A percentile compares a stretch with the other conserved stretches of the same genome.
Conservation (phyloP, 2,888 invertebrate species). For the Leptinotarsa haldemani region DNA sequence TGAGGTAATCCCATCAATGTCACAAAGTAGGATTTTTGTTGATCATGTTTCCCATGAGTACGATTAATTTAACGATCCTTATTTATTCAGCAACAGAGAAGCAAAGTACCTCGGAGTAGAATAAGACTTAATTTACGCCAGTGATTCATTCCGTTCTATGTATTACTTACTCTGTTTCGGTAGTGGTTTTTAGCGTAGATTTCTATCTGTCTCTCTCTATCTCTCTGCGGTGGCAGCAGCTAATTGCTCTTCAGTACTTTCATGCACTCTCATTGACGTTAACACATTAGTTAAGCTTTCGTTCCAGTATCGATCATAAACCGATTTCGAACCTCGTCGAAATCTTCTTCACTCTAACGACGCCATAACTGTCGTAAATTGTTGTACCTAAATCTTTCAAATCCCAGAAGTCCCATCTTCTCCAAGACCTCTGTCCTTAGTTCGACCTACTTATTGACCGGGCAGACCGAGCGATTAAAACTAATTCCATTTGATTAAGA, state of each 20-base stretch:
- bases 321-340: not conserved
- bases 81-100: too few relatives aligned
- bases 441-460: slow-evolving; percentile 43
- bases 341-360: slow-evolving; percentile 1
- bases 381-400: slow-evolving; percentile 33
- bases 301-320: slow-evolving; percentile 7
- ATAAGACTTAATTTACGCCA: not conserved
- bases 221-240: slow-evolving; percentile 45
- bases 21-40: not conserved
- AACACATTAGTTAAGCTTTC: not conserved
- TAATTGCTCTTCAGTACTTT: not conserved
- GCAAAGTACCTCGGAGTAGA: not conserved
- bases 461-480: slow-evolving; percentile 40
- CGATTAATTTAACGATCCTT: too few relatives aligned
- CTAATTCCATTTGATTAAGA: slow-evolving; percentile 40
- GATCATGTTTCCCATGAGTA: too few relatives aligned
- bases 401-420: slow-evolving; percentile 36
- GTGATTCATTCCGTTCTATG: slow-evolving; percentile 21
- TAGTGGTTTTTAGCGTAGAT: slow-evolving; percentile 32
- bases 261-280: not conserved
- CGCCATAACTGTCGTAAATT: slow-evolving; percentile 24
- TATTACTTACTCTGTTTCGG: slow-evolving; percentile 20
- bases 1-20: not conserved
- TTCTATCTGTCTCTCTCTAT: slow-evolving; percentile 51
- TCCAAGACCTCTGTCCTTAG: slow-evolving; percentile 25